Conservation (phyloP, 2,113 vertebrate species). For the Leptobrachium ailaonicum region DNA sequence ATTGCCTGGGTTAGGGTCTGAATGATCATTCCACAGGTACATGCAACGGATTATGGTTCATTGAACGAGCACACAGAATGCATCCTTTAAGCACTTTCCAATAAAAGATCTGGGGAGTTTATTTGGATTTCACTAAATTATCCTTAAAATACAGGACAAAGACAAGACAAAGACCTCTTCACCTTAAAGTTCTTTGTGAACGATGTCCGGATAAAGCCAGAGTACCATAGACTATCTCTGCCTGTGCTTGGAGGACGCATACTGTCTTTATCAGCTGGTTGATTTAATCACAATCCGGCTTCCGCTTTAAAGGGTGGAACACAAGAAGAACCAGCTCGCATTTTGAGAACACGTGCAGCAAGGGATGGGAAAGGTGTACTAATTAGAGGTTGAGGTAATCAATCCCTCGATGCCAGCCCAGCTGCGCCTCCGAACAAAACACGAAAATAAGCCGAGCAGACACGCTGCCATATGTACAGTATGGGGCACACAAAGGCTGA, state of each 20-base stretch:
- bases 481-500: not conserved
- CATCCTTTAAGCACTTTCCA: no score
- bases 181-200: not conserved
- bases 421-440: slow-evolving; percentile 62
- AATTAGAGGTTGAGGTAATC: slow-evolving; percentile 75
- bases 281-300: slow-evolving; percentile 65
- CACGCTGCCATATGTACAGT: slow-evolving; percentile 9
- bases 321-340: slow-evolving; percentile 66
- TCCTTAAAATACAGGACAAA: not conserved
- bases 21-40: no score
- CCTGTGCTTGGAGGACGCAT: not conserved
- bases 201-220: not conserved
- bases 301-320: slow-evolving; percentile 49
- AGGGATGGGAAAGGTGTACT: slow-evolving; percentile 71
- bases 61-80: no score
- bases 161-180: not conserved
- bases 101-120: no score
- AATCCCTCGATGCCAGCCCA: slow-evolving; percentile 72
- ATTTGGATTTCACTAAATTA: no score
- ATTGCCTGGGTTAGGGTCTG: no score
- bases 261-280: slow-evolving; percentile 54
- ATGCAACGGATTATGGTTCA: no score
- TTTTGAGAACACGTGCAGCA: slow-evolving; percentile 70
- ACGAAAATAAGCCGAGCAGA: slow-evolving; percentile 58
- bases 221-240: not conserved